Evolutionary conservation across 2,797 vertebrate genomes (phyloP).

Genomic region (Megaceryle alcyon): DNA sequence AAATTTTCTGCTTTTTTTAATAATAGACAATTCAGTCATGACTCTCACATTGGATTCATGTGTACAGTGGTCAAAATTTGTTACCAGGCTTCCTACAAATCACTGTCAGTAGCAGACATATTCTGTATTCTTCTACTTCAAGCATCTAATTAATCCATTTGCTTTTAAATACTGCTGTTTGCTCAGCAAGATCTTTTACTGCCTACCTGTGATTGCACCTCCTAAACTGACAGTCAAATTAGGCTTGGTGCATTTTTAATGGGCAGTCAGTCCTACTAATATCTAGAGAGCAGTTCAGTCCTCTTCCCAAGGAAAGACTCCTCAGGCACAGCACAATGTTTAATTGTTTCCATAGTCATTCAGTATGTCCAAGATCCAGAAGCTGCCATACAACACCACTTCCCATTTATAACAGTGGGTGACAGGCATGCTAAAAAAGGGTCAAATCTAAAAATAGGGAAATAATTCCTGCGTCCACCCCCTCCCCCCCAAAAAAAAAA

Average conservation of each 20-base stretch:
- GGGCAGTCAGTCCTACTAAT: neutral
- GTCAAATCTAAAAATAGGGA: slow-evolving; percentile 8
- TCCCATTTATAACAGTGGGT: neutral
- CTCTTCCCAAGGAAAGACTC: neutral
- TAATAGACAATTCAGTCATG: neutral
- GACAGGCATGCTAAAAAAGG: neutral
- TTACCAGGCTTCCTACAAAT: neutral
- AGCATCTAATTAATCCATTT: neutral
- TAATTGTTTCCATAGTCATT: slow-evolving; percentile 11
- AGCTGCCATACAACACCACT: neutral
- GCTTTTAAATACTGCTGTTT: slow-evolving; percentile 6
- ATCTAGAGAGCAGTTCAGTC: neutral
- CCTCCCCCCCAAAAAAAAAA: fast-evolving
- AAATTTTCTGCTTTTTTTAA: neutral
- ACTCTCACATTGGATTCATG: neutral
- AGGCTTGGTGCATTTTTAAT: neutral
- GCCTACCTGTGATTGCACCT: neutral
- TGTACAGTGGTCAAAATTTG: neutral
- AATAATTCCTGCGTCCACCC: neutral
- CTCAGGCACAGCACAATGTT: neutral
- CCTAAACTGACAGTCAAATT: neutral
- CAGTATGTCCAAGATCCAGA: neutral
- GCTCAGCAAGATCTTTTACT: neutral
- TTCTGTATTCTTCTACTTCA: neutral
- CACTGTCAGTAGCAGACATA: neutral